phyloP scores from a whole-genome alignment of 1,140 invertebrate species.

The Lordiphosa stackelbergi region DNA sequence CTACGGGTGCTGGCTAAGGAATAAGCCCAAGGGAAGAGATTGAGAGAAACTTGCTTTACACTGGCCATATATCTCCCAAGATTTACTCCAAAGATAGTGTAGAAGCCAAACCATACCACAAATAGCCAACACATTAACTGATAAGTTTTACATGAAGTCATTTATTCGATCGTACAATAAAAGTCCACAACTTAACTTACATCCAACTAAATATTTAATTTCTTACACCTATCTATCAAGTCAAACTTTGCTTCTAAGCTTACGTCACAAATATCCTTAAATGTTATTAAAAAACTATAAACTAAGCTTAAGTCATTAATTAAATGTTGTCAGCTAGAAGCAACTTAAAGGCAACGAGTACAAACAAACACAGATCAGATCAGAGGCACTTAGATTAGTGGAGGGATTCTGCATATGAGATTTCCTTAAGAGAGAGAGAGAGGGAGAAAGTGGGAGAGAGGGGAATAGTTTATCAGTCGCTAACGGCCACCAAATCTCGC shows the following conservation, averaged over 20 bases:
- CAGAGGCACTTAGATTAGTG: conserved; percentile 34
- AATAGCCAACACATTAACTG: too few relatives aligned
- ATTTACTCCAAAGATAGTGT: too few relatives aligned
- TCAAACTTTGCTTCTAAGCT: conserved; percentile 57
- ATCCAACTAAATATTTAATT: conserved; percentile 25
- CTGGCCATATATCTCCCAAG: too few relatives aligned
- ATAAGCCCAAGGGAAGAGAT: too few relatives aligned
- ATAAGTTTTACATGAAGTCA: conserved; percentile 49
- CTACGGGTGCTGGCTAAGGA: too few relatives aligned
- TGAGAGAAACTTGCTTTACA: too few relatives aligned
- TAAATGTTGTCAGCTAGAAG: conserved; percentile 54
- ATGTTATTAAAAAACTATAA: conserved; percentile 22
- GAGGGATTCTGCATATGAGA: conserved; percentile 69
- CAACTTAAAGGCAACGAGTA: conserved; percentile 43
- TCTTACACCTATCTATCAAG: conserved; percentile 37
- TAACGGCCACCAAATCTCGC: conserved; percentile 59
- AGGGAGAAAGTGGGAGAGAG: not conserved
- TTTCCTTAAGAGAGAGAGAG: conserved; percentile 17
- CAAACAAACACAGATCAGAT: conserved; percentile 49
- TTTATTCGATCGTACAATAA: conserved; percentile 60
- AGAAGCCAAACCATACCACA: too few relatives aligned
- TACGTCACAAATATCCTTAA: conserved; percentile 44
- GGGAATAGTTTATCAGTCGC: conserved; percentile 40
- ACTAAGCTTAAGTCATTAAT: conserved; percentile 26
- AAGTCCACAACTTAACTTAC: conserved; percentile 50